Percentiles rank a stretch among this genome's conserved stretches.
phyloP scores from a whole-genome alignment of 2,113 vertebrate species.

The Himantopus leucocephalus region DNA sequence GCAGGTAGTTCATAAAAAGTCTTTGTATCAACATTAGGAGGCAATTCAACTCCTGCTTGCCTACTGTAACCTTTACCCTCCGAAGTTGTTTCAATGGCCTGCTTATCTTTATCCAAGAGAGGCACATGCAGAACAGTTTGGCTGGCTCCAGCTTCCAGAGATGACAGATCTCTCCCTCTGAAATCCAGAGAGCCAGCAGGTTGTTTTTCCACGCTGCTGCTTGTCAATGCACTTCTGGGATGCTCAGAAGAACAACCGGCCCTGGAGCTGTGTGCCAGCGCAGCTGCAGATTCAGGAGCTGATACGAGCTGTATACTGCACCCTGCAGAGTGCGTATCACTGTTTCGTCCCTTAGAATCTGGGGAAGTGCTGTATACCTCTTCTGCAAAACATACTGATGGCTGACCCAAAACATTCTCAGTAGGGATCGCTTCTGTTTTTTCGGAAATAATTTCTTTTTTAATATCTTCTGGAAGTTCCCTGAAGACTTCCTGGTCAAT shows the following conservation, averaged over 20 bases:
- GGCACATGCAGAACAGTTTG: background rate
- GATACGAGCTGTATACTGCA: background rate
- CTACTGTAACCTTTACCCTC: background rate
- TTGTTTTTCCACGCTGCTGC: background rate
- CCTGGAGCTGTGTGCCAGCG: background rate
- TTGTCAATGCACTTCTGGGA: background rate
- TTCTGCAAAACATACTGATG: background rate
- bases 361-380: background rate
- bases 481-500: constrained; percentile 83
- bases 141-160: background rate
- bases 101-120: background rate
- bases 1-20: constrained; percentile 86
- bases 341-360: background rate
- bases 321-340: fast-evolving
- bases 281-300: background rate
- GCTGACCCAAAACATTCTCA: background rate
- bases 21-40: constrained; percentile 76
- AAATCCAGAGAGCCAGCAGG: background rate
- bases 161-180: background rate
- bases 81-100: background rate
- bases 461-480: constrained; percentile 84
- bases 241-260: background rate
- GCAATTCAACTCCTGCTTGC: constrained; percentile 49
- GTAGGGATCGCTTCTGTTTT: background rate
- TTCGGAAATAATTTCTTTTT: constrained; percentile 78